Percentiles rank a stretch among this genome's conserved stretches.
Conservation (phyloP, 2,113 vertebrate genomes). For the Recurvirostra avosetta region DNA sequence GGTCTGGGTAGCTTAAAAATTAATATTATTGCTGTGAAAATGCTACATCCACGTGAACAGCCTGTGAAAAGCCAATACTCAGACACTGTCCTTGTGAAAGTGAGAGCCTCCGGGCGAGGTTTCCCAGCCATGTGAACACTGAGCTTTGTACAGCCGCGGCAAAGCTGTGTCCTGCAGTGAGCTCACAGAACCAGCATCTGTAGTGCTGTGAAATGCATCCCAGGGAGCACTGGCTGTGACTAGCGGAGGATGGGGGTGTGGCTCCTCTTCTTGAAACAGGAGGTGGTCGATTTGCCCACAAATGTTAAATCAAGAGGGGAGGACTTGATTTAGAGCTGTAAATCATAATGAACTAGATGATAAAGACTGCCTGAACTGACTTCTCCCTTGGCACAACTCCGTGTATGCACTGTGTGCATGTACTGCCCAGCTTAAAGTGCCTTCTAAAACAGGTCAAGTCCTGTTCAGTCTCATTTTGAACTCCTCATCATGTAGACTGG, state of each 20-base stretch:
- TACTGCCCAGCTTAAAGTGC: not conserved
- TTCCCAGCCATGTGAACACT: not conserved
- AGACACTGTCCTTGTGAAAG: not conserved
- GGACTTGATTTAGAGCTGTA: not conserved
- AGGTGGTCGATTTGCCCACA: not conserved
- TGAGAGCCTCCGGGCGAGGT: not conserved
- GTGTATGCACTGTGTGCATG: not conserved
- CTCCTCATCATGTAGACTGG: rapidly evolving
- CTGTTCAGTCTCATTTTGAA: not conserved
- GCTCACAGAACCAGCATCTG: not conserved
- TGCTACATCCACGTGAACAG: not conserved
- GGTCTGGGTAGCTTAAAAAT: not conserved
- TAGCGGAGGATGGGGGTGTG: too few relatives aligned
- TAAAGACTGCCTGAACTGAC: not conserved
- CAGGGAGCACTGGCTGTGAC: not conserved
- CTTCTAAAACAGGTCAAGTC: not conserved
- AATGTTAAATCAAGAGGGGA: not conserved
- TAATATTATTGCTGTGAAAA: not conserved
- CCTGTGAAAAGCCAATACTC: not conserved
- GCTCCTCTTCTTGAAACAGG: not conserved
- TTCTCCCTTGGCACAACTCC: not conserved
- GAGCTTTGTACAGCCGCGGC: not conserved
- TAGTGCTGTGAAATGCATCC: not conserved
- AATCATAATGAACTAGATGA: not conserved
- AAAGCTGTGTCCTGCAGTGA: rapidly evolving